Conservation (phyloP, 1,140 invertebrate genomes). For the Plectus sambesii region DNA sequence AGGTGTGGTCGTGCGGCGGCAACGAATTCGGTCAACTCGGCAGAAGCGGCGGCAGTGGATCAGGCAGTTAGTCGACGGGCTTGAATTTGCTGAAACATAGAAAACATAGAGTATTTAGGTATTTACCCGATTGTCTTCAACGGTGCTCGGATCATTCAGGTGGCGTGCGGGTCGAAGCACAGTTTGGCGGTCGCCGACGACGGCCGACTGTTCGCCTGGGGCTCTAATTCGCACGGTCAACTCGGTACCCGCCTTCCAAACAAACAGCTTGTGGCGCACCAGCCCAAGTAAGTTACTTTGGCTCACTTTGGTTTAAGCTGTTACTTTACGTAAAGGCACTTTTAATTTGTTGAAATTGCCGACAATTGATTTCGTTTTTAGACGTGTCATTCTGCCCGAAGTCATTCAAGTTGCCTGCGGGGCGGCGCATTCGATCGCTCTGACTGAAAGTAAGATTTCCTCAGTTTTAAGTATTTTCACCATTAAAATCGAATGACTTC, state of each 20-base stretch:
- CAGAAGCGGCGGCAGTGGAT: constrained; percentile 46
- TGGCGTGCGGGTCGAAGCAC: constrained; percentile 22
- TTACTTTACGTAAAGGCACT: too few species aligned
- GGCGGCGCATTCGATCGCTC: constrained; percentile 65
- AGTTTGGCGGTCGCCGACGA: constrained; percentile 65
- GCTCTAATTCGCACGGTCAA: constrained; percentile 55
- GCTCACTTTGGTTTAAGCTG: background rate
- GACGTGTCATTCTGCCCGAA: constrained; percentile 17
- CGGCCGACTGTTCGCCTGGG: constrained; percentile 69
- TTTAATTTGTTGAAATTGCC: too few species aligned
- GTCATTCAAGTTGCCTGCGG: constrained; percentile 77
- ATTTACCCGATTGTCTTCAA: constrained; percentile 22
- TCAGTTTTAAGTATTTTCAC: constrained; percentile 12
- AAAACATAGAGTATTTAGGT: constrained; percentile 17
- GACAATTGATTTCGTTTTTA: too few species aligned
- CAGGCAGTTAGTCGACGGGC: too few species aligned
- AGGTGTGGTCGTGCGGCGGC: constrained; percentile 72
- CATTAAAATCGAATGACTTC: constrained; percentile 6
- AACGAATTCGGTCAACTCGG: constrained; percentile 81
- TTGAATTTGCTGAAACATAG: too few species aligned
- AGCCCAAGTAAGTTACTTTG: too few species aligned
- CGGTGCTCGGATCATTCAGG: constrained; percentile 20
- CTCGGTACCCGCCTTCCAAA: too few species aligned
- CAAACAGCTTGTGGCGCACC: too few species aligned
- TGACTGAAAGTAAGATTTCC: constrained; percentile 64